Conservation (phyloP, 2,888 invertebrate species). For the Noctua janthina region DNA sequence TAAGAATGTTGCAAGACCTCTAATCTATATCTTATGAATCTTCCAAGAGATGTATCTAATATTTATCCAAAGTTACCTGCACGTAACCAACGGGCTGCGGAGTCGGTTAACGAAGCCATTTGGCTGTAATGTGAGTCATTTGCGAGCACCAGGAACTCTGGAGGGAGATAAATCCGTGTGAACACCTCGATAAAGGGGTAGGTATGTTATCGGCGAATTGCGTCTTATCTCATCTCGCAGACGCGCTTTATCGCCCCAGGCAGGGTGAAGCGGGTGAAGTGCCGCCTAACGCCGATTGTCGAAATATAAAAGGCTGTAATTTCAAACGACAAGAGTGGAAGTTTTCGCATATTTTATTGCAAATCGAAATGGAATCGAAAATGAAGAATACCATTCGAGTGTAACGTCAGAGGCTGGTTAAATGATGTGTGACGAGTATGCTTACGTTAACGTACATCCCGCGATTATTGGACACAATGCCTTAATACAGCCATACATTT, state of each 20-base stretch:
- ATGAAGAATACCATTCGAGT: constrained; percentile 35
- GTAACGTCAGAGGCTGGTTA: constrained; percentile 16
- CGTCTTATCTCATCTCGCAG: constrained; percentile 63
- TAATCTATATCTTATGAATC: constrained; percentile 9
- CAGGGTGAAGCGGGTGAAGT: constrained; percentile 26
- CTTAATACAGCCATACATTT: constrained; percentile 7
- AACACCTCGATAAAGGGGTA: constrained; percentile 65
- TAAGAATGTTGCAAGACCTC: neutral
- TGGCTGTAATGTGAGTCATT: constrained; percentile 75
- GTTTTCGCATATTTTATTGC: constrained; percentile 53
- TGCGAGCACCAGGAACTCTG: constrained; percentile 66
- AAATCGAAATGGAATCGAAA: constrained; percentile 53
- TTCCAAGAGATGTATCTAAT: constrained; percentile 11
- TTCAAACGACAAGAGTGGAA: constrained; percentile 50
- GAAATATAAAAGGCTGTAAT: constrained; percentile 59
- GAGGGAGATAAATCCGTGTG: constrained; percentile 67
- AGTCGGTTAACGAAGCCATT: constrained; percentile 74
- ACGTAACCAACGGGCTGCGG: constrained; percentile 22
- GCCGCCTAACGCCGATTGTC: constrained; percentile 53
- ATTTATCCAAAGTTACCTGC: constrained; percentile 27
- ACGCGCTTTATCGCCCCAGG: constrained; percentile 45
- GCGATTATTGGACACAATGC: constrained; percentile 39
- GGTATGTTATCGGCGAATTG: constrained; percentile 59
- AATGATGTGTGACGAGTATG: constrained; percentile 27
- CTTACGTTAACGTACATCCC: constrained; percentile 24